Evolutionary conservation across 2,888 invertebrate species (phyloP), one percentile per base, ranked within the genome.

Genomic region (Homarus gammarus): DNA sequence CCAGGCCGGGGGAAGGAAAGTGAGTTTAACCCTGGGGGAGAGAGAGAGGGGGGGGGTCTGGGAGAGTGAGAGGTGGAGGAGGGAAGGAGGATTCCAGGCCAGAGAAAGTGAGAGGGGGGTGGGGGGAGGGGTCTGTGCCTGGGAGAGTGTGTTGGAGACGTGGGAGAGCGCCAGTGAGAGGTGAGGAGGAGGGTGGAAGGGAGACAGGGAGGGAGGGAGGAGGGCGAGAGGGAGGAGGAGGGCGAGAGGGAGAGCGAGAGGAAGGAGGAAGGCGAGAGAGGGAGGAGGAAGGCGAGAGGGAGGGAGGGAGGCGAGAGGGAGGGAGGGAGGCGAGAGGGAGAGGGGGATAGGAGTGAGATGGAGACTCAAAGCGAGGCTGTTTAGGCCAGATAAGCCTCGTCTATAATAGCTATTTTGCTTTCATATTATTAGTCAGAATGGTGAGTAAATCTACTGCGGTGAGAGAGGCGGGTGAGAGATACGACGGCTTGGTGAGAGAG

Each of bases 361-460:
- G 40, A n/a, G 40, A n/a, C 27, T n/a, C 44, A 75, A 1, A 10
- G 40, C 75, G 75, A 15, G 27, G 44, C 44, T 31, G n/a, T 75
- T 75, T 44, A 75, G 33, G 44, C 27, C 75, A 64, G 64, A 64
- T 64, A 64, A 56, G 64, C n/a, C 8, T 27, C 75, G 18, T 27
- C 73, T 27, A 38, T 27, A 22, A 5, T 38, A 15, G 22, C 72
- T 38, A 38, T 38, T 72, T n/a, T 40, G 3, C 72, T 40, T 72
- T 72, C 38, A 38, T 27, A 36, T 64, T 64, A 64, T 64, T 75
- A 73, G 8, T 75, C 12, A 75, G 22, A 10, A 72, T 38, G 38
- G 38, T 36, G 36, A 36, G 70, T 6, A 15, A 18, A 36, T n/a
- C 64, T 64, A 27, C 27, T 27, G 64, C 12, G 64, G 18, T 56